Conservation (phyloP, 2,888 invertebrate species). For the Dolichomitus sp. region DNA sequence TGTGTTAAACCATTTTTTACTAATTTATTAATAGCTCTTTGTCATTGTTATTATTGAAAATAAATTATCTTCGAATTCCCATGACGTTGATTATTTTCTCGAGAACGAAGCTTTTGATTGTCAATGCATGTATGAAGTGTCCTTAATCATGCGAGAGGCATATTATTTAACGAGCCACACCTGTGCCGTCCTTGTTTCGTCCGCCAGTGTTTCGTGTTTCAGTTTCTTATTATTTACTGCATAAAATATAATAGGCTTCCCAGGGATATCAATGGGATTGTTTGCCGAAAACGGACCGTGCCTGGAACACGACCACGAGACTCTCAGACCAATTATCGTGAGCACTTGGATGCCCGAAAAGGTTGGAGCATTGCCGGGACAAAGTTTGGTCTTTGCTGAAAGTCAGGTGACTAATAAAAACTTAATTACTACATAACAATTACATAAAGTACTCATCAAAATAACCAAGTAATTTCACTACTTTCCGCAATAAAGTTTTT, state of each 20-base stretch:
- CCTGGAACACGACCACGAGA: constrained; percentile 95
- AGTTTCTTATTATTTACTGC: constrained; percentile 71
- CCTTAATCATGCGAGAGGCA: too few species aligned
- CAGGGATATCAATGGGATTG: constrained; percentile 87
- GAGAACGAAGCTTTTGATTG: too few species aligned
- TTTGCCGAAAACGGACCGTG: constrained; percentile 89
- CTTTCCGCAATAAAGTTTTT: too few species aligned
- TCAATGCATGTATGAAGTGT: too few species aligned
- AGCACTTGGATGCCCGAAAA: constrained; percentile 97
- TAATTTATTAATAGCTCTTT: too few species aligned
- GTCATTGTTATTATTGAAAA: too few species aligned
- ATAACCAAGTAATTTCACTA: neutral
- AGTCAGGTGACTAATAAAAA: constrained; percentile 90
- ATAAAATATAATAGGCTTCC: constrained; percentile 86
- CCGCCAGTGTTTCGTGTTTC: constrained; percentile 79
- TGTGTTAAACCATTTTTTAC: too few species aligned
- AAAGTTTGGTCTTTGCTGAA: constrained; percentile 95
- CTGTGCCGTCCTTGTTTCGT: constrained; percentile 80
- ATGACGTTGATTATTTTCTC: too few species aligned
- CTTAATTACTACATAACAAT: too few species aligned
- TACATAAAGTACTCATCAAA: neutral
- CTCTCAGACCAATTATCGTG: constrained; percentile 94
- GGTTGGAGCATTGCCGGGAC: constrained; percentile 93
- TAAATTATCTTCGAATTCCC: too few species aligned
- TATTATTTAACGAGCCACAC: constrained; percentile 4